phyloP scores from a whole-genome alignment of 2,113 vertebrate genomes.

The Oryzias javanicus region DNA sequence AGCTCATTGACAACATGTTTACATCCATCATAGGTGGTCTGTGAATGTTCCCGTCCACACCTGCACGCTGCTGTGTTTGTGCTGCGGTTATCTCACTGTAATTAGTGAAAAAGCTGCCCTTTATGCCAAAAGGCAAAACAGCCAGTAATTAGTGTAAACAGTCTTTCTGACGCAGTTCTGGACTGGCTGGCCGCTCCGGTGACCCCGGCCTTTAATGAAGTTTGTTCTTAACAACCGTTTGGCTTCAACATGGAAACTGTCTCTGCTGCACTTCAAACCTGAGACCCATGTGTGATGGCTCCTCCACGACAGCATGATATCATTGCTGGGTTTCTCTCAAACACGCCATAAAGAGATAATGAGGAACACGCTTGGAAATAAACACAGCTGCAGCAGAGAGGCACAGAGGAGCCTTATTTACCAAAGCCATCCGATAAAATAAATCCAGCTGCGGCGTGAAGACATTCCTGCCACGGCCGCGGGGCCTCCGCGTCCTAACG shows the following conservation, averaged over 20 bases:
- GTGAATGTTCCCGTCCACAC: too few species aligned
- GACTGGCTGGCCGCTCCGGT: too few species aligned
- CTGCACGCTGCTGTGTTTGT: too few species aligned
- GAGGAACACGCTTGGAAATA: slow-evolving; percentile 32
- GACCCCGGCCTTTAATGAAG: too few species aligned
- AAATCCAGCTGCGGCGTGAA: slow-evolving; percentile 49
- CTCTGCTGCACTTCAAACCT: not conserved
- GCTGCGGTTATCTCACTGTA: too few species aligned
- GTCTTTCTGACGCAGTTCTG: too few species aligned
- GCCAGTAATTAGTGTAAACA: too few species aligned
- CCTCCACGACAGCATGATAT: slow-evolving; percentile 4
- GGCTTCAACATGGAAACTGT: not conserved
- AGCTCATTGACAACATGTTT: too few species aligned
- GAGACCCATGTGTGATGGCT: slow-evolving; percentile 1
- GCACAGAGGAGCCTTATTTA: slow-evolving; percentile 23
- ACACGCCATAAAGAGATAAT: slow-evolving; percentile 12
- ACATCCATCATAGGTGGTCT: too few species aligned
- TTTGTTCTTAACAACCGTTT: too few species aligned
- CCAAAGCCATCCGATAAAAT: slow-evolving; percentile 42
- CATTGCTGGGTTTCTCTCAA: slow-evolving; percentile 23
- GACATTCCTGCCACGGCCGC: slow-evolving; percentile 9
- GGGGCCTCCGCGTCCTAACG: slow-evolving; percentile 23
- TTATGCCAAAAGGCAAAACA: too few species aligned
- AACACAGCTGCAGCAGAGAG: slow-evolving; percentile 54
- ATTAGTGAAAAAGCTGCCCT: too few species aligned